Percentiles rank a stretch among this genome's conserved stretches.
phyloP scores from a whole-genome alignment of 2,888 invertebrate genomes.

The Tipula lateralis region DNA sequence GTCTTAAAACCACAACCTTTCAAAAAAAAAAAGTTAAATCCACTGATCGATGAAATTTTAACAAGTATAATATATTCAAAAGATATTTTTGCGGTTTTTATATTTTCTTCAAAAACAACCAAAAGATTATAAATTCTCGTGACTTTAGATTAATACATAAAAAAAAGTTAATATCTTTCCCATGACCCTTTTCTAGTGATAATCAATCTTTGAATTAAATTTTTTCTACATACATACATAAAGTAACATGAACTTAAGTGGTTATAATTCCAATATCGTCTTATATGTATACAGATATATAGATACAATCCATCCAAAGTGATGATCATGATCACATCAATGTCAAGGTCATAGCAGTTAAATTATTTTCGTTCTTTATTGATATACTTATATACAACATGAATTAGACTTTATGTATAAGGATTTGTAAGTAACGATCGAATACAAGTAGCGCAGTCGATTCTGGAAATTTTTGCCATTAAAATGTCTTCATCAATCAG shows the following conservation, averaged over 20 bases:
- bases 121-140: constrained; percentile 24
- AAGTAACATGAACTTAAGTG: constrained; percentile 19
- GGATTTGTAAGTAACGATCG: background rate
- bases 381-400: background rate
- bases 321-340: constrained; percentile 14
- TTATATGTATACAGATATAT: background rate
- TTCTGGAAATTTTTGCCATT: constrained; percentile 19
- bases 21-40: background rate
- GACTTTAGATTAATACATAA: constrained; percentile 5
- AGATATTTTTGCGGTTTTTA: background rate
- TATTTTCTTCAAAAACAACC: constrained; percentile 11
- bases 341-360: constrained; percentile 5
- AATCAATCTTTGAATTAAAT: constrained; percentile 19
- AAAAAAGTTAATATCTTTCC: constrained; percentile 14
- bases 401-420: background rate
- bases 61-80: background rate
- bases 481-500: constrained; percentile 24
- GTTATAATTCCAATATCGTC: background rate
- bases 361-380: background rate
- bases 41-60: constrained; percentile 19
- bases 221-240: background rate
- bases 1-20: background rate
- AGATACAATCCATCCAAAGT: background rate
- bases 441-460: background rate
- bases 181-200: constrained; percentile 24